phyloP scores from a whole-genome alignment of 2,113 vertebrate genomes.

The Periophthalmus modestus region DNA sequence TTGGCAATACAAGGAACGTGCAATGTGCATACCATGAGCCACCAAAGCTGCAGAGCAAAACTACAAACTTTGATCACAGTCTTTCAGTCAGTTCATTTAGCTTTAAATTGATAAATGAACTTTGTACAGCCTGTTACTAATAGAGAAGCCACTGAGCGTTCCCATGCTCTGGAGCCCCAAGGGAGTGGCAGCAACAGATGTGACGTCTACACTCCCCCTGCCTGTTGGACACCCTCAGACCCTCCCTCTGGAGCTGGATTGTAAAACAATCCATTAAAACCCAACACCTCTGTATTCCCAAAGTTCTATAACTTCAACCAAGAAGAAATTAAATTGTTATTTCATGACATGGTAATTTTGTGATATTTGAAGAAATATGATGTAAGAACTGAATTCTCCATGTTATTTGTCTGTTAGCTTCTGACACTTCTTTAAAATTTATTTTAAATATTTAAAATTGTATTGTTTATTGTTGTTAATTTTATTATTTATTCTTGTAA shows the following conservation, averaged over 20 bases:
- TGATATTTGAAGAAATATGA: constrained; percentile 25
- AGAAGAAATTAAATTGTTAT: constrained; percentile 47
- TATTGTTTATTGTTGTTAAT: too few species aligned
- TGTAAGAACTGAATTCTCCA: not conserved
- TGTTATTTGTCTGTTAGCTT: too few species aligned
- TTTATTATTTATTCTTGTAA: too few species aligned
- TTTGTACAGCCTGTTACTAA: constrained; percentile 36
- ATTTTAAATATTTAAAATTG: too few species aligned
- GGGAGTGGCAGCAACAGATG: constrained; percentile 76
- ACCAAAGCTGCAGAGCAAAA: constrained; percentile 41
- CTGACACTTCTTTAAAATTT: too few species aligned
- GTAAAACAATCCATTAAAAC: constrained; percentile 67
- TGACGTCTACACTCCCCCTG: constrained; percentile 58
- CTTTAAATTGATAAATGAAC: constrained; percentile 54
- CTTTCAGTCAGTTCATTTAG: not conserved
- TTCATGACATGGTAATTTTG: constrained; percentile 29
- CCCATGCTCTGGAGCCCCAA: constrained; percentile 62
- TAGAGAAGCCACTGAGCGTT: constrained; percentile 49
- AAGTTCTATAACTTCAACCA: constrained; percentile 28
- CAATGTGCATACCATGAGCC: constrained; percentile 41
- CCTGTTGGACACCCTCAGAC: constrained; percentile 32
- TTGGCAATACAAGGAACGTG: constrained; percentile 31
- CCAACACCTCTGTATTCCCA: constrained; percentile 20
- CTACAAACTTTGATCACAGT: not conserved
- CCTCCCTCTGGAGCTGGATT: constrained; percentile 41